These are phyloP conservation scores for Dipodomys spectabilis DNA, from an alignment of 2,113 vertebrate genomes.

Conservation along the genomic window DNA sequence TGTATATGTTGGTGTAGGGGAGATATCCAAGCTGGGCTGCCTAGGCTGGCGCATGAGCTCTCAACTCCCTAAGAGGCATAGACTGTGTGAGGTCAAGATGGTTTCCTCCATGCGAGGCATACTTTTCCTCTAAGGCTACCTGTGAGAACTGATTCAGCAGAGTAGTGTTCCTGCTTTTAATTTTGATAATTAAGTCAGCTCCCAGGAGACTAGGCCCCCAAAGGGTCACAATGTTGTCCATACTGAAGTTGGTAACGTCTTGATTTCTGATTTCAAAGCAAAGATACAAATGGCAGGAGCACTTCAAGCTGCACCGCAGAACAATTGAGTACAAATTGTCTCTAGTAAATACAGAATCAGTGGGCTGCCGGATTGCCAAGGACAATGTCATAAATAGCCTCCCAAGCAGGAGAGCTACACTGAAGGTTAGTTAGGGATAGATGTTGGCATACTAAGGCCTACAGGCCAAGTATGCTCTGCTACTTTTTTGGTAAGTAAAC, in stretches of 20 bases:
- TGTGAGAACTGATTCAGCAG: not conserved
- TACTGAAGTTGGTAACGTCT: not conserved
- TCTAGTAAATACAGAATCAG: not conserved
- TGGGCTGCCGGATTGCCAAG: not conserved
- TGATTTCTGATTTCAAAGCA: slow-evolving; percentile 20
- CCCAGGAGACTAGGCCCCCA: not conserved
- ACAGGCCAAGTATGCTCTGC: not conserved
- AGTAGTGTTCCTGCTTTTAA: not conserved
- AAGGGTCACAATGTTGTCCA: not conserved
- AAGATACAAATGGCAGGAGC: not conserved
- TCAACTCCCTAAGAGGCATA: not conserved
- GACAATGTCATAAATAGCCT: fast-evolving
- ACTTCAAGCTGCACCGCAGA: not conserved
- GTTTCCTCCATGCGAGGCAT: not conserved
- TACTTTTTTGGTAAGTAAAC: not conserved
- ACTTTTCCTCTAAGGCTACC: not conserved
- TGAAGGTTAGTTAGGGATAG: not conserved
- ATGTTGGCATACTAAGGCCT: not conserved
- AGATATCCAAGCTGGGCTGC: not conserved
- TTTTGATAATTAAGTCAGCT: not conserved
- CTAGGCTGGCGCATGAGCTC: not conserved
- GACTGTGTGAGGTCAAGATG: not conserved
- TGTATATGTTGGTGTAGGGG: not conserved
- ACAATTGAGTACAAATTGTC: not conserved
- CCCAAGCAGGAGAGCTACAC: fast-evolving